phyloP scores from a whole-genome alignment of 2,797 vertebrate species.

The Notolepis coatsorum region DNA sequence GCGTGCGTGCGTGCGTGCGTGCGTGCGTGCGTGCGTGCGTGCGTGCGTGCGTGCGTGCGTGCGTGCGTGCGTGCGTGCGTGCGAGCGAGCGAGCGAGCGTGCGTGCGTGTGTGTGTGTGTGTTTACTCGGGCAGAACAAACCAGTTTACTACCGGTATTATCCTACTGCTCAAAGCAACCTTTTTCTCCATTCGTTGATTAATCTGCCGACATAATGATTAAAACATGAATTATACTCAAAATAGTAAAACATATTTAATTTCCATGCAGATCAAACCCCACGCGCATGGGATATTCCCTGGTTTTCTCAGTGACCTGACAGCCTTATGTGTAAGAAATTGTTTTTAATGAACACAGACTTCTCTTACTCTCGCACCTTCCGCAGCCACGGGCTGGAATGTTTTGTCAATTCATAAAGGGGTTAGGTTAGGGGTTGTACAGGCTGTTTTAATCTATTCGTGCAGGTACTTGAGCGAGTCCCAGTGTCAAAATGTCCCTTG shows the following conservation, averaged over 20 bases:
- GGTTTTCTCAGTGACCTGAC: no score
- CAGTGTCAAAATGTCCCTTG: slow-evolving; percentile 58
- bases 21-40: no score
- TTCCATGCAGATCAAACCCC: slow-evolving; percentile 8
- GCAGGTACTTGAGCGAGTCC: slow-evolving; percentile 54
- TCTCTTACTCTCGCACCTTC: slow-evolving; percentile 38
- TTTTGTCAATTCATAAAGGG: slow-evolving; percentile 42
- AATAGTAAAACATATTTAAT: background rate
- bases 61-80: no score
- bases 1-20: no score
- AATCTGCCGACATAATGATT: slow-evolving; percentile 8
- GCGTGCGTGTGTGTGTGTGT: no score
- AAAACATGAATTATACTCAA: slow-evolving; percentile 8
- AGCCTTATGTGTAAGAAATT: no score
- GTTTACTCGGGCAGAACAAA: slow-evolving; percentile 50
- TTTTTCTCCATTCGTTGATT: slow-evolving; percentile 1
- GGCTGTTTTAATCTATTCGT: slow-evolving; percentile 54
- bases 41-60: no score
- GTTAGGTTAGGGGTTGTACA: slow-evolving; percentile 2
- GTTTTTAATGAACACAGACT: slow-evolving; percentile 61
- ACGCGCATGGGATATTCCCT: no score
- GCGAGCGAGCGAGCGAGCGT: no score
- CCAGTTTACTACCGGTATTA: slow-evolving; percentile 59
- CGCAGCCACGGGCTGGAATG: slow-evolving; percentile 36
- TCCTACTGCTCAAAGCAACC: slow-evolving; percentile 52